Base-by-base conservation (phyloP, 2,797 vertebrate genomes). In the Otus scops region DNA sequence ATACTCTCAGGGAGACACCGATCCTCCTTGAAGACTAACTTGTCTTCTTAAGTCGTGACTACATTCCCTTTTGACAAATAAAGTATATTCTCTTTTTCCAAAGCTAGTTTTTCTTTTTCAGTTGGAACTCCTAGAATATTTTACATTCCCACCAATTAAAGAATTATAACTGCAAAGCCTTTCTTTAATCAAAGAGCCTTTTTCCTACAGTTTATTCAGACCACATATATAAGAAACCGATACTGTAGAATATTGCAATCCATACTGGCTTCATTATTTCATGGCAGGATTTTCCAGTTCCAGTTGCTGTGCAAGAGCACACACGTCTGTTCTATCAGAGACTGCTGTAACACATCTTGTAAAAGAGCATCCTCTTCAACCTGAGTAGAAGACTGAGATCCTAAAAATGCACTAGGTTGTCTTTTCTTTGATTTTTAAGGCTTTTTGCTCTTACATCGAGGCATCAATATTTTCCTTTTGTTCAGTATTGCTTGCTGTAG, bases 391-490 rank as follows among this genome's bases (percentile, higher is more conserved):
- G 27, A 22, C 30, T 32, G 63, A 80, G 60, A 84, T 83, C 59
- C 38, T 34, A 81, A 85, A 54, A 89, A 84, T n/a, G 26, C 21
- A 70, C 59, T 18, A 30, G 7, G 22, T 51, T 91, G 16, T 53
- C 17, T 57, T 76, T 27, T 39, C 61, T 50, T 69, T 53, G 63
- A 71, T 75, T 77, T 83, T 59, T 71, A 54, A 82, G 10, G 45
- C 38, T 80, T 86, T 95, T 76, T 71, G 10, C 60, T 93, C 56
- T 57, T 78, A 38, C 22, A 38, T 6, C 50, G 51, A 87, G 68
- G 39, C 74, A 92, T 73, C n/a, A n/a, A 77, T 93, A 94, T 60
- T n/a, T 75, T 92, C 64, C 34, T 84, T 77, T 76, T 93, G 54
- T 83, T 85, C 51, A 74, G 47, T 53, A 68, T 24, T 39, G 41